Conservation (phyloP, 2,113 vertebrate species). For the Columbina picui region DNA sequence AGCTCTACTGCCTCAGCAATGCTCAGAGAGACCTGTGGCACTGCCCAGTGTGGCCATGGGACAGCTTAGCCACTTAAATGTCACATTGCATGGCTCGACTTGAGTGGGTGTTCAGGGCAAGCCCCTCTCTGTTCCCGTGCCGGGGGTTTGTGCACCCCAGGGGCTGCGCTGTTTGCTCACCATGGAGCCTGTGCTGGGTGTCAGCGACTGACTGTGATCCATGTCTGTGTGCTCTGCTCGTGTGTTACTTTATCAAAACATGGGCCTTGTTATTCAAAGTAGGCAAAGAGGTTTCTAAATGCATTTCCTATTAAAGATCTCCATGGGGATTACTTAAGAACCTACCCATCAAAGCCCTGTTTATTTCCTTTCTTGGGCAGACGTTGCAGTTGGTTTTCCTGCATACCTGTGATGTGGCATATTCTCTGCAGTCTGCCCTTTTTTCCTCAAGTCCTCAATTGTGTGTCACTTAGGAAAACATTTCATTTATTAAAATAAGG, state of each 20-base stretch:
- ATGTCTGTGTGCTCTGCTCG: background rate
- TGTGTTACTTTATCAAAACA: background rate
- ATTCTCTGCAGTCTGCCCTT: background rate
- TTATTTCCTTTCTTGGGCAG: background rate
- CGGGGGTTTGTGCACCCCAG: too few relatives aligned
- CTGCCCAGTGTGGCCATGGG: background rate
- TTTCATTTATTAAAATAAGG: background rate
- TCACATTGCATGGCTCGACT: rapidly evolving
- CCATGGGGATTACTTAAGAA: background rate
- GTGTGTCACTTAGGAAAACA: background rate
- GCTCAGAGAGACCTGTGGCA: background rate
- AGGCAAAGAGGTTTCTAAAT: background rate
- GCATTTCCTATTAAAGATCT: background rate
- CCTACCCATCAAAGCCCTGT: background rate
- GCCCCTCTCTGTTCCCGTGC: rapidly evolving
- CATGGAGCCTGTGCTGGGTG: rapidly evolving
- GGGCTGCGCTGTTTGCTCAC: background rate
- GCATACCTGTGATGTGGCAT: background rate
- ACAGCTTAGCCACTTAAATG: too few relatives aligned
- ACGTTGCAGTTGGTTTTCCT: background rate
- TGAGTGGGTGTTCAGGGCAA: background rate
- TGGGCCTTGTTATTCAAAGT: background rate
- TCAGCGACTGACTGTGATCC: background rate
- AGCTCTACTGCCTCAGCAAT: too few relatives aligned
- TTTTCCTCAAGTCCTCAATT: background rate